Evolutionary conservation across 2,113 vertebrate species (phyloP).

Genomic region (Austrofundulus limnaeus): DNA sequence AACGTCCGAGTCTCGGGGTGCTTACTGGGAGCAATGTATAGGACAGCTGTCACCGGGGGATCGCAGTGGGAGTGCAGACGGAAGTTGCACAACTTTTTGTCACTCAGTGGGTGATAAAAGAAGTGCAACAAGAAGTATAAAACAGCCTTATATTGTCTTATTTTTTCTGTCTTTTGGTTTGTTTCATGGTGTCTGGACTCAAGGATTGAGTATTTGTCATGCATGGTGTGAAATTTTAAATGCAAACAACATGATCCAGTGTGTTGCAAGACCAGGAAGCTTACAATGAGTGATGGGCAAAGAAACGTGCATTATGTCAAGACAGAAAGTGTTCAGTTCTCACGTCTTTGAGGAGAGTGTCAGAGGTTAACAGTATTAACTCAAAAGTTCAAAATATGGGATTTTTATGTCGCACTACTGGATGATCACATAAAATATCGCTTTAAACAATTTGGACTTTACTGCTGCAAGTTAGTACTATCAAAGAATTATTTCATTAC

Average conservation of each 20-base stretch:
- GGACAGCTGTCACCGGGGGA: no score
- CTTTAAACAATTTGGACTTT: background rate
- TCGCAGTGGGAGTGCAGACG: no score
- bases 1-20: no score
- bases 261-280: background rate
- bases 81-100: no score
- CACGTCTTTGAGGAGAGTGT: background rate
- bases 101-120: no score
- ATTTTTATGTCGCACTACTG: background rate
- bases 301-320: background rate
- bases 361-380: constrained; percentile 6
- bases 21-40: no score
- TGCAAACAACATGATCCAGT: constrained; percentile 35
- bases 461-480: background rate
- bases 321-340: background rate
- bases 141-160: no score
- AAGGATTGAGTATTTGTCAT: constrained; percentile 19
- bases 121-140: no score
- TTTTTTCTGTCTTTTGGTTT: no score
- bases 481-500: background rate
- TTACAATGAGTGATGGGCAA: background rate
- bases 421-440: no score
- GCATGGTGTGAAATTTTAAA: constrained; percentile 52
- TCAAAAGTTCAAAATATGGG: constrained; percentile 3
- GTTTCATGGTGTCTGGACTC: constrained; percentile 24